Percentiles rank a stretch among this genome's conserved stretches.
These are phyloP conservation scores for Stramonita haemastoma DNA, from an alignment of 2,888 invertebrate species.

Conservation along the genomic window DNA sequence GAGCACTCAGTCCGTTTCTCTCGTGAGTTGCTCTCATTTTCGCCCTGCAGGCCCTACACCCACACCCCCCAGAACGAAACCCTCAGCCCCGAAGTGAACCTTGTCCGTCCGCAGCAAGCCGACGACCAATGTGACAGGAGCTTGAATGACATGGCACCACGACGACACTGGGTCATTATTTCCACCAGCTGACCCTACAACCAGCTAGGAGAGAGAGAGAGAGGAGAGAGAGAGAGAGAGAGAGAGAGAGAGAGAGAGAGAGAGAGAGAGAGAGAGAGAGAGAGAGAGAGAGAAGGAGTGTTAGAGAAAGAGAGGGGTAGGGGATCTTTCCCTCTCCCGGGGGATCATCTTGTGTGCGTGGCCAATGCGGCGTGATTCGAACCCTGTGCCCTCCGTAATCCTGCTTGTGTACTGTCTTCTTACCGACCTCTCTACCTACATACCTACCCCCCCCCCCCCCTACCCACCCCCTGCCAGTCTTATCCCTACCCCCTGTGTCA, in stretches of 20 bases:
- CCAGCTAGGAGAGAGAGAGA: not conserved
- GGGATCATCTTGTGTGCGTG: conserved; percentile 4
- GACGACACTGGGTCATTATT: conserved; percentile 2
- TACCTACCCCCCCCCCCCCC: not conserved
- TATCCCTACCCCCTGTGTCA: no score
- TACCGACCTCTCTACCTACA: not conserved
- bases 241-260: not conserved
- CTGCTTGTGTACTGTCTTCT: not conserved
- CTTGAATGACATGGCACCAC: not conserved
- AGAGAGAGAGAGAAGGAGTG: no score
- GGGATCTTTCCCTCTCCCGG: not conserved
- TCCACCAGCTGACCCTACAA: not conserved
- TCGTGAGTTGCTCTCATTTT: conserved; percentile 8
- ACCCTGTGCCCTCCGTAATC: not conserved
- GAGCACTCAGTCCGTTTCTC: not conserved
- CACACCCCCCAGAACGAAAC: not conserved
- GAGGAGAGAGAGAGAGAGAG: no score
- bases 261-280: not conserved
- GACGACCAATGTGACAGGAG: not conserved
- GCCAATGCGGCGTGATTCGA: conserved; percentile 16
- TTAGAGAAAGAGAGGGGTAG: not conserved
- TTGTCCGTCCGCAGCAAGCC: not conserved
- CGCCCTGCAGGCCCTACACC: not conserved
- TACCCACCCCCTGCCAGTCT: not conserved
- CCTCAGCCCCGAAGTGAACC: not conserved